Conservation (phyloP, 2,888 invertebrate species). For the Drosophila affinis region DNA sequence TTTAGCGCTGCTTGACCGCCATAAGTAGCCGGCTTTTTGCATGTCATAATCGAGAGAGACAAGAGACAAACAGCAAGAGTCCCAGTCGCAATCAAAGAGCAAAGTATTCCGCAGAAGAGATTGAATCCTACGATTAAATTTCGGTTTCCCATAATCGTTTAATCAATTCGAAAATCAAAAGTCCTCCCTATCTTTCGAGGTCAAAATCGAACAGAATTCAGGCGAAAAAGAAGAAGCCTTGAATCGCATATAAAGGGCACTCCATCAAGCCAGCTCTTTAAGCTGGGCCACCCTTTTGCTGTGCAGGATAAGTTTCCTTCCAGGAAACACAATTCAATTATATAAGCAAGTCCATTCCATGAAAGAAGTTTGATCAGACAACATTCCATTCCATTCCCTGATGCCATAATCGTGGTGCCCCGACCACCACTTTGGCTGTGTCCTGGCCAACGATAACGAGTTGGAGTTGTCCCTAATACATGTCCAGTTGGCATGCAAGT, state of each 20-base stretch:
- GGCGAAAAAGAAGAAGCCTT: not conserved
- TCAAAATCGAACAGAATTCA: not conserved
- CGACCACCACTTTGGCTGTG: constrained; percentile 21
- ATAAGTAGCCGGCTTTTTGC: not conserved
- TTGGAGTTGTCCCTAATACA: constrained; percentile 68
- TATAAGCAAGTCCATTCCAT: constrained; percentile 25
- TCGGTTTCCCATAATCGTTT: not conserved
- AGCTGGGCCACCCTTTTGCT: not conserved
- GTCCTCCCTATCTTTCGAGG: not conserved
- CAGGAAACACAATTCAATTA: constrained; percentile 16
- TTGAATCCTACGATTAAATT: not conserved
- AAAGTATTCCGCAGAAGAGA: not conserved
- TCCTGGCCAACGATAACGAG: constrained; percentile 35
- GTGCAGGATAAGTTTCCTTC: not conserved
- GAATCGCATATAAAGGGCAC: not conserved
- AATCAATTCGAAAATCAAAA: not conserved
- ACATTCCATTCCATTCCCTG: constrained; percentile 24
- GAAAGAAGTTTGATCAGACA: constrained; percentile 39
- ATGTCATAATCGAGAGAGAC: not conserved
- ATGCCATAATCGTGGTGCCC: constrained; percentile 32
- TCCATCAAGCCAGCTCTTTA: not conserved
- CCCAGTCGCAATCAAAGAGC: not conserved
- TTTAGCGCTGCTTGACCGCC: not conserved
- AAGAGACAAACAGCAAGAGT: not conserved
- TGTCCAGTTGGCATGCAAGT: constrained; percentile 61